Conservation (phyloP, 1,140 invertebrate species). For the Drosophila burlai region DNA sequence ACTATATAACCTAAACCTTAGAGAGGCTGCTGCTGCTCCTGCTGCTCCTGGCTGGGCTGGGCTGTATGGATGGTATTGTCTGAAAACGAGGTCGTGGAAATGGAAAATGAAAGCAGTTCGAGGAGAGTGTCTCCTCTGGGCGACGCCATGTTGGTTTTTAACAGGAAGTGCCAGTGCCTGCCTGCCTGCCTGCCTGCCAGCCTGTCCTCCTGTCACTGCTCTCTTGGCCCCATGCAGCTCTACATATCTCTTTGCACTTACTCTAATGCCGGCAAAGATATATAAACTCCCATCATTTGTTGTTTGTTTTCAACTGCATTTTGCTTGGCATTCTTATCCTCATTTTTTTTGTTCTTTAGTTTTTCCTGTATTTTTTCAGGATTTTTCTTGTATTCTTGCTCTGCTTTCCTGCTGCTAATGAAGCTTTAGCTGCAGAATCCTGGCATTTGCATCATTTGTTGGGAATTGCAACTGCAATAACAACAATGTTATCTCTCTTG, state of each 20-base stretch:
- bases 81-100: constrained; percentile 84
- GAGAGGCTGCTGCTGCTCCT: constrained; percentile 18
- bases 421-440: constrained; percentile 34
- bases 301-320: constrained; percentile 29
- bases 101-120: constrained; percentile 84
- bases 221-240: background rate
- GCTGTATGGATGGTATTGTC: constrained; percentile 24
- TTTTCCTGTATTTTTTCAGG: background rate
- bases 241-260: constrained; percentile 9
- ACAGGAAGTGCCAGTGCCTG: constrained; percentile 21
- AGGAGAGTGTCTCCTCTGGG: constrained; percentile 43
- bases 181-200: background rate
- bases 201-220: constrained; percentile 3
- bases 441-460: constrained; percentile 2
- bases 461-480: background rate
- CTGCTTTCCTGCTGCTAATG: constrained; percentile 49
- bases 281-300: constrained; percentile 44
- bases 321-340: constrained; percentile 13
- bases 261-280: constrained; percentile 53
- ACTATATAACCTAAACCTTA: constrained; percentile 17
- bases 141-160: constrained; percentile 63
- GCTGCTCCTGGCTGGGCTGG: constrained; percentile 19
- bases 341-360: constrained; percentile 6
- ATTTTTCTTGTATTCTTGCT: background rate
- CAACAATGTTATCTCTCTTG: constrained; percentile 40